Evolutionary conservation across 2,888 invertebrate species (phyloP), one percentile per base, ranked within the genome.

Genomic region (Gnatocerus cornutus): DNA sequence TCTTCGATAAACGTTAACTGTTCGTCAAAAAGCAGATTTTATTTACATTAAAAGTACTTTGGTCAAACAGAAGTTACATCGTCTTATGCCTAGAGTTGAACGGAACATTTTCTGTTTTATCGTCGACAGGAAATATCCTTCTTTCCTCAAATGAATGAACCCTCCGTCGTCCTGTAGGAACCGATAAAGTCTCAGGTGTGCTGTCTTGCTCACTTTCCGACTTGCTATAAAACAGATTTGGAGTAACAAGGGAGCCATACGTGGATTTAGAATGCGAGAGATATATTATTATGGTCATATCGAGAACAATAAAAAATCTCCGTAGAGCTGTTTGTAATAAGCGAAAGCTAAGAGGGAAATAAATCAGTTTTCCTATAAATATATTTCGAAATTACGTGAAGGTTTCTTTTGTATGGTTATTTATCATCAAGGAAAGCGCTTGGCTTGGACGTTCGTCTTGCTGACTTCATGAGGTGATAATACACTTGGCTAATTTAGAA

Each of bases 141-240:
- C 71, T 73, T 65, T 74, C 77, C 70, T 84, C 84, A 72, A 81
- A 84, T 3, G 83, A 84, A 64, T 81, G 79, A 27, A 84, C 74
- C 71, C 84, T 77, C 69, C 79, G 77, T 39, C 84, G 72, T 50
- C 76, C 77, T 14, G 75, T 73, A 10, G 81, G 80, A 58, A 82
- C 77, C 8, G 79, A 73, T 41, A 80, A 63, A n/a, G 76, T 77
- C 59, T 78, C 80, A 10, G 73, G 75, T 13, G 75, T 77, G 63
- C 65, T 69, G 41, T 78, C 77, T 50, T 74, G 74, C 45, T 79
- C 76, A 58, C 71, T 72, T 43, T 78, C 79, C n/a, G 78, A 76
- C 69, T 81, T 81, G 76, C 56, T 79, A 79, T 46, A 71, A 71
- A 69, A 65, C 48, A 64, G 64, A 43, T 68, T 62, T 53, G 12